Conservation (phyloP, 2,113 vertebrate genomes). For the Rhadina sibilatrix region DNA sequence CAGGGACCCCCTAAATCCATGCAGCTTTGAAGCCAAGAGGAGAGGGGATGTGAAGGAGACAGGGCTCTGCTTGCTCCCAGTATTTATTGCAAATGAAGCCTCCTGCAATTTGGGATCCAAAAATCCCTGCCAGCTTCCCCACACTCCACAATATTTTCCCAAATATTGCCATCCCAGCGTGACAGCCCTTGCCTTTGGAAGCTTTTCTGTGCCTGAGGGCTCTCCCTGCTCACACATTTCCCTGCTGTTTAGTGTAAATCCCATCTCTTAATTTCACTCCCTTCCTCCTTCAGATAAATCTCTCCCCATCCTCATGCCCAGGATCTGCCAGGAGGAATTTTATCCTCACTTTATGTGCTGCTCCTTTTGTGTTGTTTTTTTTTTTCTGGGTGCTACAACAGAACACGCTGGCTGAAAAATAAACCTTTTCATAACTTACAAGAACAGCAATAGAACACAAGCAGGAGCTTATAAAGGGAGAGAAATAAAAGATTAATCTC, state of each 20-base stretch:
- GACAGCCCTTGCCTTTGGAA: not conserved
- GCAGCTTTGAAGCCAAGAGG: not conserved
- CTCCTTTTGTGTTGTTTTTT: not conserved
- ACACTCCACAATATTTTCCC: not conserved
- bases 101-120: not conserved
- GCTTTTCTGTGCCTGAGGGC: not conserved
- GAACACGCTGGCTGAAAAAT: not conserved
- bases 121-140: not conserved
- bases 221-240: not conserved
- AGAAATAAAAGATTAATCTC: slow-evolving; percentile 25
- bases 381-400: not conserved
- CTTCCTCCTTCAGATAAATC: slow-evolving; percentile 1
- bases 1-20: not conserved
- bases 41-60: not conserved
- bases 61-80: not conserved
- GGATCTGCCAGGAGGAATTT: not conserved
- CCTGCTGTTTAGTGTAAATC: not conserved
- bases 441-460: not conserved
- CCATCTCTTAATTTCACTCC: not conserved
- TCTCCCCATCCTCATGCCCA: not conserved
- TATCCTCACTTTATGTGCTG: not conserved
- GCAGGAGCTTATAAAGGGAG: slow-evolving; percentile 19
- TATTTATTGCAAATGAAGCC: not conserved
- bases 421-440: slow-evolving; percentile 17
- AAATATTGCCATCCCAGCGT: not conserved